phyloP scores from a whole-genome alignment of 2,113 vertebrate genomes.

The Myotis brandtii region DNA sequence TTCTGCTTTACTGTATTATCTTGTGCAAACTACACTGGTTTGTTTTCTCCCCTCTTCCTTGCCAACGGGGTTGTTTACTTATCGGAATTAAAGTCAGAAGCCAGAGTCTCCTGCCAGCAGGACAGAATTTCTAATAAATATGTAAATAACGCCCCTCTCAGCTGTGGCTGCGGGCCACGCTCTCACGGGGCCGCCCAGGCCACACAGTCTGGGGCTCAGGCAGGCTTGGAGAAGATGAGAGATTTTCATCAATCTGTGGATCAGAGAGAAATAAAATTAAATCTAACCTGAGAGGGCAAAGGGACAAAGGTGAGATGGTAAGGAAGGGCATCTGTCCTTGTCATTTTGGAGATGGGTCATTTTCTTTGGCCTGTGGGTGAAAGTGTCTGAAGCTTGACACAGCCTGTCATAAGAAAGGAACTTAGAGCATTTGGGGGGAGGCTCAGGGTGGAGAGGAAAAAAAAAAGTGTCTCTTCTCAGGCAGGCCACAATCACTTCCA shows the following conservation, averaged over 20 bases:
- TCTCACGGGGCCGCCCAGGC: constrained; percentile 59
- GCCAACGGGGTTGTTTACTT: constrained; percentile 91
- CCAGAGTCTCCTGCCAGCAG: constrained; percentile 82
- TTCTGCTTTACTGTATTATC: constrained; percentile 85
- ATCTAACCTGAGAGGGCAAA: background rate
- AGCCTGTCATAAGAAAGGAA: background rate
- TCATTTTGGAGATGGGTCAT: background rate
- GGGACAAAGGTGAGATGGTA: background rate
- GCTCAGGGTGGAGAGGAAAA: background rate
- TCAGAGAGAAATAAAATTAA: constrained; percentile 56
- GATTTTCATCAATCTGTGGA: constrained; percentile 24
- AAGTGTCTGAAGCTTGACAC: background rate
- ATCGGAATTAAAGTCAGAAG: constrained; percentile 90
- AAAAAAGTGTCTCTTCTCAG: background rate
- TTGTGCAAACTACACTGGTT: constrained; percentile 85
- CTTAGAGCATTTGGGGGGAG: background rate
- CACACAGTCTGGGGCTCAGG: constrained; percentile 68
- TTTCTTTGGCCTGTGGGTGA: background rate
- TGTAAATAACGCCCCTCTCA: constrained; percentile 87
- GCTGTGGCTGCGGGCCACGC: constrained; percentile 76
- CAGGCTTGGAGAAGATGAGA: constrained; percentile 3
- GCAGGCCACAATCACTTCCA: background rate
- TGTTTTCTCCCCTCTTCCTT: constrained; percentile 84
- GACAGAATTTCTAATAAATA: constrained; percentile 91
- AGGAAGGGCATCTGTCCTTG: background rate